Base-by-base conservation (phyloP, 2,888 invertebrate species). In the Cephus nigrinus region DNA sequence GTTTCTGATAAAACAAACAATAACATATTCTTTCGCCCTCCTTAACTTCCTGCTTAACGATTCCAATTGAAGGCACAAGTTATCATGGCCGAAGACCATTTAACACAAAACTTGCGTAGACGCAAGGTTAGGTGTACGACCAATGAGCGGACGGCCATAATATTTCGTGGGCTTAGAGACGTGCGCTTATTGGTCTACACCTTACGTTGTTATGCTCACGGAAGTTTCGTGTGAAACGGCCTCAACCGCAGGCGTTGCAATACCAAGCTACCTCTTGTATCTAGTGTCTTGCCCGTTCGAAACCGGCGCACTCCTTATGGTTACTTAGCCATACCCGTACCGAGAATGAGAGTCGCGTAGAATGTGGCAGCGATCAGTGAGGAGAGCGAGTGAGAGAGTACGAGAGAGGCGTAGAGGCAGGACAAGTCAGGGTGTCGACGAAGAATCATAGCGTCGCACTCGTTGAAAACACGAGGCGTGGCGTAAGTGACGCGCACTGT, bases 401-500 rank as follows among this genome's bases (percentile, higher is more conserved):
- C 23, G 23, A 55, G 23, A 23, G 55, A 55, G 55, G 55, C 23
- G 55, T 23, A 55, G 55, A 55, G 55, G 55, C 55, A 55, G 55
- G 55, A 55, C 55, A 55, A 55, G 23, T 23, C 55, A 55, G 55
- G 55, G 55, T 55, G 55, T 55, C 23, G 55, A 55, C 55, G 9
- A 55, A 55, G 55, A 55, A 23, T 55, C 55, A 23, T 55, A 55
- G 23, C 55, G 55, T 23, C 55, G 55, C 23, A 55, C 55, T 55
- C 23, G 55, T 55, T 55, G 76, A 80, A 74, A 76, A 76, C 80
- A 80, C 82, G 80, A 81, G 79, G 80, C 78, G 80, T 81, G 81
- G 80, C 79, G 81, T 76, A 81, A 83, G 80, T 79, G 78, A 79
- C 80, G 80, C 78, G 82, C 78, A 81, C 77, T 74, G 72, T 75